phyloP scores from a whole-genome alignment of 2,797 vertebrate genomes.

The Megalops cyprinoides region DNA sequence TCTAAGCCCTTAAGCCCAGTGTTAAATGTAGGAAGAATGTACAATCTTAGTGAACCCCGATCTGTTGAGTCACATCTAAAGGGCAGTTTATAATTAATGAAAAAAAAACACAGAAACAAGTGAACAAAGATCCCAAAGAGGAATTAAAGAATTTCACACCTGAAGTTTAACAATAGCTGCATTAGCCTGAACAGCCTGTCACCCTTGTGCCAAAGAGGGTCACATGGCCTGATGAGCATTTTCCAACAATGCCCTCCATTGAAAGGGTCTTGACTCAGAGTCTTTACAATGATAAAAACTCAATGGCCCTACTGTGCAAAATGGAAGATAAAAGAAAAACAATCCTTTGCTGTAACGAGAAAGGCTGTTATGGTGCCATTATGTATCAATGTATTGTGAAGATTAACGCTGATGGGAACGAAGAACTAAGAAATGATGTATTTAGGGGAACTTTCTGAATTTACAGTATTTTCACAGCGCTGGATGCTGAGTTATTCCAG shows the following conservation, averaged over 20 bases:
- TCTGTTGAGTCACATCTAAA: background rate
- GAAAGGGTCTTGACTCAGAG: conserved; percentile 1
- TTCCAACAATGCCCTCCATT: conserved; percentile 19
- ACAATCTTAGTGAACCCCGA: background rate
- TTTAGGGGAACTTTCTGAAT: background rate
- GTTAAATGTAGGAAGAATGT: background rate
- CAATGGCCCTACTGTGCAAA: conserved; percentile 24
- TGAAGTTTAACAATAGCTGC: conserved; percentile 19
- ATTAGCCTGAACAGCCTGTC: conserved; percentile 10
- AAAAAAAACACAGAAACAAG: conserved; percentile 21
- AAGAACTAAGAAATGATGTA: conserved; percentile 9
- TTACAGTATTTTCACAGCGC: conserved; percentile 11
- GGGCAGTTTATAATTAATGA: conserved; percentile 17
- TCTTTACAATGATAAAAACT: conserved; percentile 27
- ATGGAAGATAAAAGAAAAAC: conserved; percentile 17
- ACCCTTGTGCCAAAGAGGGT: conserved; percentile 3
- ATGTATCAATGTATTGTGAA: background rate
- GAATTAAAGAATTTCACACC: background rate
- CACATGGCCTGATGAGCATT: conserved; percentile 8
- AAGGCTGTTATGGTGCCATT: conserved; percentile 15
- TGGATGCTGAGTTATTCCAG: conserved; percentile 38
- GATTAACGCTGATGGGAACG: background rate
- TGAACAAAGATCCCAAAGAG: conserved; percentile 9
- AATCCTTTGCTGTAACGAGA: conserved; percentile 1
- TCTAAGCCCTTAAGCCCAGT: background rate